Percentiles rank a stretch among this genome's conserved stretches.
phyloP scores from a whole-genome alignment of 2,797 vertebrate species.

The Varecia variegata region DNA sequence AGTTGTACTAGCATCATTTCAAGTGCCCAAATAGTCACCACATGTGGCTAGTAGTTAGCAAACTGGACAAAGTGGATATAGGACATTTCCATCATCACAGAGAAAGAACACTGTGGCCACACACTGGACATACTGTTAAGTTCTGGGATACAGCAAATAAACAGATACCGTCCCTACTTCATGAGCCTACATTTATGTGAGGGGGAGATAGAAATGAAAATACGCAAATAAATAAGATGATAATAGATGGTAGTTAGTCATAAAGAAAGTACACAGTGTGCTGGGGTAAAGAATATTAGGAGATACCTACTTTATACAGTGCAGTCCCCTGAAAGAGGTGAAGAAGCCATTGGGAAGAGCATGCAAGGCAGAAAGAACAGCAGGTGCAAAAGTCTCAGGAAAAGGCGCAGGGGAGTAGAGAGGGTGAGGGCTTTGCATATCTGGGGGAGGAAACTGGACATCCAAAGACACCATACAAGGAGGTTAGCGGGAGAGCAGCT shows the following conservation, averaged over 20 bases:
- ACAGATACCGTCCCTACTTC: not conserved
- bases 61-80: not conserved
- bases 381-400: not conserved
- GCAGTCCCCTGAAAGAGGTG: not conserved
- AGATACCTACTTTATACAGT: not conserved
- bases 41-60: slow-evolving; percentile 1
- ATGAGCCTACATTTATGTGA: not conserved
- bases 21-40: not conserved
- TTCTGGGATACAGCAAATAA: not conserved
- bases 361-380: not conserved
- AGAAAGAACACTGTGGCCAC: not conserved
- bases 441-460: not conserved
- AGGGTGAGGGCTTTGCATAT: not conserved
- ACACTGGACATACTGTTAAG: not conserved
- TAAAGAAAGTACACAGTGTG: not conserved
- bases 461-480: not conserved
- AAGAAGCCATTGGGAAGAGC: not conserved
- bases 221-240: not conserved
- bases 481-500: not conserved
- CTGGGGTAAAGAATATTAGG: not conserved
- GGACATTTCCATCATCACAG: not conserved
- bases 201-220: not conserved
- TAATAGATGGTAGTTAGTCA: not conserved
- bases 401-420: not conserved
- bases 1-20: slow-evolving; percentile 34